These are phyloP conservation scores for Leptura quadrifasciata DNA, from an alignment of 2,888 invertebrate species.

Conservation along the genomic window DNA sequence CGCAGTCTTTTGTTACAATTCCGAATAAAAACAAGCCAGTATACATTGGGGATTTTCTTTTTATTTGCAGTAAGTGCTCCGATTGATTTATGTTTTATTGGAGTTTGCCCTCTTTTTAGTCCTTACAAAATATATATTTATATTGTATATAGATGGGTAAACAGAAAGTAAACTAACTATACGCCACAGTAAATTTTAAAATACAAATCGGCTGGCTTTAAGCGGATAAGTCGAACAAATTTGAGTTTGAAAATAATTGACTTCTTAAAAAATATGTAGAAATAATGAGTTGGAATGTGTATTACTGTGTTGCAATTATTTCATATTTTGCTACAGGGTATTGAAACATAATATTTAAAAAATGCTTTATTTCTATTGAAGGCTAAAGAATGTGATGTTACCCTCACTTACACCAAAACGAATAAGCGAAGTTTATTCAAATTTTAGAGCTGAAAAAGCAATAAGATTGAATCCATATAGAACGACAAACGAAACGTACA, in stretches of 20 bases:
- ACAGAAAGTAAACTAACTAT: constrained; percentile 1
- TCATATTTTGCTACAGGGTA: no score
- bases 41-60: constrained; percentile 53
- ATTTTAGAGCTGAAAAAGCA: constrained; percentile 43
- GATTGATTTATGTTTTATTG: constrained; percentile 47
- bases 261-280: no score
- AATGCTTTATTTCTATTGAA: not conserved
- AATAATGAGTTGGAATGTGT: no score
- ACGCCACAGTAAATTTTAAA: not conserved
- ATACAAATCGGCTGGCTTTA: no score
- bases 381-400: not conserved
- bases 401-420: constrained; percentile 18
- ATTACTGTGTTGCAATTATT: no score
- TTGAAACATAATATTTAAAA: no score
- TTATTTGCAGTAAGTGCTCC: constrained; percentile 53
- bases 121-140: constrained; percentile 28
- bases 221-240: no score
- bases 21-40: constrained; percentile 52
- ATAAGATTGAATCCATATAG: constrained; percentile 50
- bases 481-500: constrained; percentile 50
- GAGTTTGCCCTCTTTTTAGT: constrained; percentile 27
- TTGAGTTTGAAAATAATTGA: no score
- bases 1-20: constrained; percentile 55
- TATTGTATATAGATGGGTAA: constrained; percentile 17
- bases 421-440: constrained; percentile 35